Evolutionary conservation across 1,140 invertebrate genomes (phyloP).

Genomic region (Euglossa dilemma): DNA sequence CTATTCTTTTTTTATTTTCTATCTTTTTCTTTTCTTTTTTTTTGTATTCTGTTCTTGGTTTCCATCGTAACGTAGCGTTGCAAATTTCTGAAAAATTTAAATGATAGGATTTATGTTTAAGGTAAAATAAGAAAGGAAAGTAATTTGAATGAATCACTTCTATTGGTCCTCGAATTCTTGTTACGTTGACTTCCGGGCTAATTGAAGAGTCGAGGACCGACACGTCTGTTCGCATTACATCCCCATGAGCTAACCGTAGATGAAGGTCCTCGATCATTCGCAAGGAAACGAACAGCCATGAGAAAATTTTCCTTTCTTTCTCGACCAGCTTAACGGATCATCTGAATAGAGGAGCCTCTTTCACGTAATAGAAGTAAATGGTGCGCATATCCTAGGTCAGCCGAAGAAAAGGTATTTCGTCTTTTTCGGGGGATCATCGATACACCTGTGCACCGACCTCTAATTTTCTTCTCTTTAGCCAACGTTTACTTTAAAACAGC

Average conservation of each 20-base stretch:
- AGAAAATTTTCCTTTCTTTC: slow-evolving; percentile 52
- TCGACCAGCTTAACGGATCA: slow-evolving; percentile 40
- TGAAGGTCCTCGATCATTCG: slow-evolving; percentile 45
- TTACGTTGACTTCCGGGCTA: slow-evolving; percentile 50
- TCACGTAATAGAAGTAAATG: slow-evolving; percentile 77
- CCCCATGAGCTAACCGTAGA: slow-evolving; percentile 63
- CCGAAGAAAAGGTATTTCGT: slow-evolving; percentile 36
- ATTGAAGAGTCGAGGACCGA: slow-evolving; percentile 41
- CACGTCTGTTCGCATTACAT: slow-evolving; percentile 68
- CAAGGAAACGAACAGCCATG: slow-evolving; percentile 7
- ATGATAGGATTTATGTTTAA: neutral
- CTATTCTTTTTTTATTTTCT: no score
- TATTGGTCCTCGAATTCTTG: slow-evolving; percentile 1
- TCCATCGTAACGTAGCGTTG: no score
- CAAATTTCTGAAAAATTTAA: no score
- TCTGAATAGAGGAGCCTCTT: slow-evolving; percentile 65
- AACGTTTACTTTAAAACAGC: neutral
- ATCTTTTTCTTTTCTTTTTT: no score
- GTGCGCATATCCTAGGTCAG: slow-evolving; percentile 75
- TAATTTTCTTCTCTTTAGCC: slow-evolving; percentile 60
- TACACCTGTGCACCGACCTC: slow-evolving; percentile 64
- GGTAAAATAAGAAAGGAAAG: neutral
- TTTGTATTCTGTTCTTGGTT: no score
- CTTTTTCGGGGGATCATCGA: slow-evolving; percentile 34
- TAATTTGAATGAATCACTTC: neutral